Percentiles rank a stretch among this genome's conserved stretches.
Conservation (phyloP, 2,888 invertebrate species). For the Gymnocheta viridis region DNA sequence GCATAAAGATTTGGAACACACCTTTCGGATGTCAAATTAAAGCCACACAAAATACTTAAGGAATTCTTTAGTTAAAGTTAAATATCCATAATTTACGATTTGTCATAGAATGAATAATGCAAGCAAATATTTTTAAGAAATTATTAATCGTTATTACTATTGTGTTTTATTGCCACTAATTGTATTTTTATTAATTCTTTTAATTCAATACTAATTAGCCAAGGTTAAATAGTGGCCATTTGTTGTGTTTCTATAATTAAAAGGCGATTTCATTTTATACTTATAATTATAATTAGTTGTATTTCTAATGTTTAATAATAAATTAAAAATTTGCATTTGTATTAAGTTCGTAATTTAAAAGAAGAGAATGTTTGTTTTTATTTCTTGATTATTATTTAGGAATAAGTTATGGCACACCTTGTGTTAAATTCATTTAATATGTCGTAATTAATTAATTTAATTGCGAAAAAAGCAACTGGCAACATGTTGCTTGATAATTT, state of each 20-base stretch:
- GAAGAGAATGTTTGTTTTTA: conserved; percentile 8
- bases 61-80: not conserved
- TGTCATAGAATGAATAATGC: conserved; percentile 22
- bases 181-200: conserved; percentile 19
- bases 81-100: conserved; percentile 53
- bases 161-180: conserved; percentile 30
- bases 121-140: not conserved
- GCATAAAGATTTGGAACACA: conserved; percentile 43
- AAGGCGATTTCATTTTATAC: conserved; percentile 22
- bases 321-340: not conserved
- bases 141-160: not conserved
- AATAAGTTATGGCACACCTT: conserved; percentile 34
- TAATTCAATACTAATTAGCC: conserved; percentile 14
- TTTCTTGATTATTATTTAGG: not conserved
- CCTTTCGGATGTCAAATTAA: conserved; percentile 33
- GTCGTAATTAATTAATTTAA: conserved; percentile 9
- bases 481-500: not conserved
- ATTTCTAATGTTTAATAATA: not conserved
- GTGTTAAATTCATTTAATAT: conserved; percentile 22
- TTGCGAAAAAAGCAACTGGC: not conserved
- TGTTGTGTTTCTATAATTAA: conserved; percentile 24
- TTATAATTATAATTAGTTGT: not conserved
- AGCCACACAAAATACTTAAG: not conserved
- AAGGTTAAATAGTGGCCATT: conserved; percentile 6
- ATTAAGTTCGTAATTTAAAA: not conserved